A percentile compares a stretch with the other conserved stretches of the same genome.
Evolutionary conservation across 92 coral and sea anemone genomes (phyloP).

Genomic region (Umimayanthus chanpuru): DNA sequence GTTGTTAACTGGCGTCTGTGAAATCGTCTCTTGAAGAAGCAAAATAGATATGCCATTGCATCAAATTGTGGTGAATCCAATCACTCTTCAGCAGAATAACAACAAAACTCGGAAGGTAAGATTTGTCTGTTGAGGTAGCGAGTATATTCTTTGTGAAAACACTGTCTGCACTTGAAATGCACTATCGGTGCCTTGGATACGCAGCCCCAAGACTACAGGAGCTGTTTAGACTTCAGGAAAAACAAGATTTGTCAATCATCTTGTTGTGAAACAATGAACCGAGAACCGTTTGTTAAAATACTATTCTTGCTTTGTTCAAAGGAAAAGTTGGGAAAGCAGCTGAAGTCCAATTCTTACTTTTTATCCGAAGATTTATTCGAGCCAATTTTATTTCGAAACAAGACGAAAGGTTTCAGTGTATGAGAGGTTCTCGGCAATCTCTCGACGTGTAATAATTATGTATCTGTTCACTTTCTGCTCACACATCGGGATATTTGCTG

Average conservation of each 20-base stretch:
- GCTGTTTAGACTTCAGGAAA: not conserved
- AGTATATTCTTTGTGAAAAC: not conserved
- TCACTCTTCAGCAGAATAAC: conserved; percentile 71
- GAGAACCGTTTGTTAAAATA: not conserved
- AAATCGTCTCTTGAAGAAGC: conserved; percentile 42
- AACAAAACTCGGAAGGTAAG: conserved; percentile 86
- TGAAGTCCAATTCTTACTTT: not conserved
- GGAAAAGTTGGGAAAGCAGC: not conserved
- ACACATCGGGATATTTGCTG: not conserved
- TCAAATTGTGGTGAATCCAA: conserved; percentile 85
- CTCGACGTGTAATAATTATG: no score
- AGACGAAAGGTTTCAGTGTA: not conserved
- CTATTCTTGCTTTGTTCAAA: not conserved
- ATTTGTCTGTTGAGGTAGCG: not conserved
- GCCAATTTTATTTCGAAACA: no score
- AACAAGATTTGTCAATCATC: not conserved
- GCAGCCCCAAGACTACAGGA: not conserved
- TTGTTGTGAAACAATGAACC: not conserved
- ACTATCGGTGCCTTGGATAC: conserved; percentile 11
- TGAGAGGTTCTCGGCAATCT: no score
- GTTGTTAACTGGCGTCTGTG: conserved; percentile 12
- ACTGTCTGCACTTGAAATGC: not conserved
- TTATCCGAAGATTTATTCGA: not conserved
- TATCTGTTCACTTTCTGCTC: conserved; percentile 1
- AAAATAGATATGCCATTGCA: conserved; percentile 84